These are phyloP conservation scores for Microcebus tavaratra DNA, from an alignment of 2,113 vertebrate genomes.

Conservation along the genomic window DNA sequence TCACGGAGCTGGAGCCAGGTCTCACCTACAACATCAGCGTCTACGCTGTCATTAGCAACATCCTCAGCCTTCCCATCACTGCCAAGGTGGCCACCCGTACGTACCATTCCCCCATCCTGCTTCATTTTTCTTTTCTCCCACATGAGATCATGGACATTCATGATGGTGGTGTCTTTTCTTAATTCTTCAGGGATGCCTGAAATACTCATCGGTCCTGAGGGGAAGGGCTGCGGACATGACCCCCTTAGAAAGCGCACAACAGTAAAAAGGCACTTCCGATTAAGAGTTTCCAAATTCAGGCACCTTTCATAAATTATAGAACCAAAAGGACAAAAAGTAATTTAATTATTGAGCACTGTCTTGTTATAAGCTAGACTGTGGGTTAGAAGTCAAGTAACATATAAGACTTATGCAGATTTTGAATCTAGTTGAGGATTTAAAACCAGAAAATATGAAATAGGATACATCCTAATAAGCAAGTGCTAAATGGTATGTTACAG, in stretches of 20 bases:
- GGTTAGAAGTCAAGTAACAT: background rate
- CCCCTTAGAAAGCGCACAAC: background rate
- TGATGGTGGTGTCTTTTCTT: slow-evolving; percentile 59
- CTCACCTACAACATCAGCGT: slow-evolving; percentile 95
- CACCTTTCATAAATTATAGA: background rate
- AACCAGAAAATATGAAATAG: background rate
- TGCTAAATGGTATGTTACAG: background rate
- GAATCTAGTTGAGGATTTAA: background rate
- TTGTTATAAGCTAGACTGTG: background rate
- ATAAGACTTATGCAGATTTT: background rate
- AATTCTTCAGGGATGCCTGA: slow-evolving; percentile 56
- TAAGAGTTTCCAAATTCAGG: background rate
- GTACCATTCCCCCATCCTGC: slow-evolving; percentile 79
- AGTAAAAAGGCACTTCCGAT: background rate
- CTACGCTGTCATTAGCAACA: slow-evolving; percentile 92
- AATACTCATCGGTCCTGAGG: background rate
- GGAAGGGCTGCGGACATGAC: background rate
- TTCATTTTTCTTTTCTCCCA: slow-evolving; percentile 50
- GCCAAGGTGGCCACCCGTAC: slow-evolving; percentile 94
- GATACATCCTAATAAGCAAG: background rate
- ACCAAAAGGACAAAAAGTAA: slow-evolving; percentile 13
- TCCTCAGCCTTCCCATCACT: slow-evolving; percentile 90
- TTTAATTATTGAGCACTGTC: slow-evolving; percentile 24
- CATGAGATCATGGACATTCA: slow-evolving; percentile 74
- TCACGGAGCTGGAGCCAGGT: slow-evolving; percentile 92